phyloP scores from a whole-genome alignment of 2,888 invertebrate genomes.

The Sclerodermus sp. region DNA sequence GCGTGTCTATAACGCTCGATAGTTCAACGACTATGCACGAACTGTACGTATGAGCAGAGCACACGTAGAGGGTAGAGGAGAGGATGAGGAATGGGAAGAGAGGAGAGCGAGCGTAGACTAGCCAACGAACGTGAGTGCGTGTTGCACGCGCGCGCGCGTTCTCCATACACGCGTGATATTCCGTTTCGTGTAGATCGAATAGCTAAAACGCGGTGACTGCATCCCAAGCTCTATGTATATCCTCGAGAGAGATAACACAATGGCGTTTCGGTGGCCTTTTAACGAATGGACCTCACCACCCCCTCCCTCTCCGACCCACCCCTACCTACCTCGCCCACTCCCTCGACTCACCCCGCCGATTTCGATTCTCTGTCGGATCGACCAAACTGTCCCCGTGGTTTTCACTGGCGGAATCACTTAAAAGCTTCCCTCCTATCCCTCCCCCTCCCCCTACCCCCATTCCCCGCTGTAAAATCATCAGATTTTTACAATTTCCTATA shows the following conservation, averaged over 20 bases:
- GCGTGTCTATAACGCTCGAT: too few relatives aligned
- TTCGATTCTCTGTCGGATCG: slow-evolving; percentile 14
- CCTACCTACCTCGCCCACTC: slow-evolving; percentile 7
- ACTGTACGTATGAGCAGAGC: too few relatives aligned
- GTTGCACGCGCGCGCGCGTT: neutral
- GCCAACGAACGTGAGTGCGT: too few relatives aligned
- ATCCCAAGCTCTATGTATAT: neutral
- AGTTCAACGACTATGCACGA: too few relatives aligned
- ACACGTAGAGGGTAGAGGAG: too few relatives aligned
- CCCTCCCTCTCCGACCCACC: slow-evolving; percentile 4
- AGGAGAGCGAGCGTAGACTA: too few relatives aligned
- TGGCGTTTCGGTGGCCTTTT: slow-evolving; percentile 25
- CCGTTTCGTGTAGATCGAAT: slow-evolving; percentile 19
- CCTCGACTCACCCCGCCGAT: neutral
- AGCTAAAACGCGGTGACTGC: slow-evolving; percentile 20
- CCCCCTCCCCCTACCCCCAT: too few relatives aligned
- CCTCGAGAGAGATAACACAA: slow-evolving; percentile 20
- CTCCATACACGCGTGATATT: slow-evolving; percentile 2
- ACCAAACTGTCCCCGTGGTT: neutral
- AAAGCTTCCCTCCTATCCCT: neutral
- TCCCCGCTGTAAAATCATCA: too few relatives aligned
- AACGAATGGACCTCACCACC: slow-evolving; percentile 17
- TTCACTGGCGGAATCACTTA: too few relatives aligned
- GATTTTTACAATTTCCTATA: too few relatives aligned
- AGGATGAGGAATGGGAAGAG: too few relatives aligned